A percentile compares a stretch with the other conserved stretches of the same genome.
Conservation (phyloP, 2,888 invertebrate genomes). For the Lottia scabra region DNA sequence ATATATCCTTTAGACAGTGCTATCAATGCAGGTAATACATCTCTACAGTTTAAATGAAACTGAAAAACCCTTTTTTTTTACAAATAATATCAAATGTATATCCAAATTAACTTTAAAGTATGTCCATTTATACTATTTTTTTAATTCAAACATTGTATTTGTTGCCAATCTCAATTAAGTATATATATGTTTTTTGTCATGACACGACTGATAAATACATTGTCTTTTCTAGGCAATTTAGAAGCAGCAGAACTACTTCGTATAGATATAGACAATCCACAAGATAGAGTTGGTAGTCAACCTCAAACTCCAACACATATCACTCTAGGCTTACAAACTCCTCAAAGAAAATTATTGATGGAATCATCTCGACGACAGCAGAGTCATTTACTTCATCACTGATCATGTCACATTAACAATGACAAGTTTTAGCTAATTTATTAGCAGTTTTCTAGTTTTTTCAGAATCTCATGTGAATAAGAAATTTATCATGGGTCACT, state of each 20-base stretch:
- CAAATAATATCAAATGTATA: too few relatives aligned
- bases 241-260: constrained; percentile 48
- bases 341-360: constrained; percentile 42
- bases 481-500: too few relatives aligned
- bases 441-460: too few relatives aligned
- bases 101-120: too few relatives aligned
- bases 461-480: too few relatives aligned
- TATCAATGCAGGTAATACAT: constrained; percentile 46
- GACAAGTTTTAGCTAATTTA: too few relatives aligned
- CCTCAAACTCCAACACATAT: constrained; percentile 55
- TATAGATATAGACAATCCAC: constrained; percentile 42
- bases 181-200: too few relatives aligned
- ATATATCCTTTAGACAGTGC: constrained; percentile 57
- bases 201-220: too few relatives aligned
- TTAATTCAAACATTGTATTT: background rate
- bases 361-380: constrained; percentile 34
- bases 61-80: background rate
- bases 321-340: constrained; percentile 50
- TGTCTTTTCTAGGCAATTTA: constrained; percentile 43
- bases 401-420: too few relatives aligned
- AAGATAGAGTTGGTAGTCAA: constrained; percentile 54
- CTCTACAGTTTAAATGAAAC: too few relatives aligned
- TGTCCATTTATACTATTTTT: too few relatives aligned
- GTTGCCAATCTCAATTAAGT: background rate
- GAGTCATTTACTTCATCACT: too few relatives aligned